Conservation (phyloP, 2,888 invertebrate genomes). For the Leptodirus hochenwartii region DNA sequence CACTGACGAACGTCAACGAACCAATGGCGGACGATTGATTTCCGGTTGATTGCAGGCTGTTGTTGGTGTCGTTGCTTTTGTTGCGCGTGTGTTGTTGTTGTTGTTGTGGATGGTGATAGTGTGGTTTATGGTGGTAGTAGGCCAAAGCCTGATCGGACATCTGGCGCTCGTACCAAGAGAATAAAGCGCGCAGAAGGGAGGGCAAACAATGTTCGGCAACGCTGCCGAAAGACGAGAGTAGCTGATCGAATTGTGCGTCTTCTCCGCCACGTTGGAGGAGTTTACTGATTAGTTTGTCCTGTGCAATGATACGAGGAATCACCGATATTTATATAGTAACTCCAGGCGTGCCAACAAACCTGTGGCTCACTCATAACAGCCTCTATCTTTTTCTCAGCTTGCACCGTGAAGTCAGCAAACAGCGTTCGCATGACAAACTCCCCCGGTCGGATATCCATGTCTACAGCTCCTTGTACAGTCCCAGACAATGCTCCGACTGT, state of each 20-base stretch:
- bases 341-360: no score
- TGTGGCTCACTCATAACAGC: slow-evolving; percentile 80
- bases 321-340: slow-evolving; percentile 1
- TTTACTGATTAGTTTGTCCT: slow-evolving; percentile 92
- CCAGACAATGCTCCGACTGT: no score
- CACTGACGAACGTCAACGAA: no score
- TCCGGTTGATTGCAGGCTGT: no score
- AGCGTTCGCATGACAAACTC: slow-evolving; percentile 92
- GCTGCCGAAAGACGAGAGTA: slow-evolving; percentile 78
- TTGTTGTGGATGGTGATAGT: no score
- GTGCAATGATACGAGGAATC: slow-evolving; percentile 6
- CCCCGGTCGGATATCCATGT: slow-evolving; percentile 65
- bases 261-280: slow-evolving; percentile 90
- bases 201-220: slow-evolving; percentile 97
- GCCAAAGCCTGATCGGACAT: no score
- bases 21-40: no score
- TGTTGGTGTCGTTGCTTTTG: no score
- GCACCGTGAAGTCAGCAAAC: slow-evolving; percentile 86
- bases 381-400: slow-evolving; percentile 88
- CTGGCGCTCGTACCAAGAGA: slow-evolving; percentile 88
- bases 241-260: slow-evolving; percentile 87
- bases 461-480: no score
- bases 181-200: slow-evolving; percentile 75
- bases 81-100: no score
- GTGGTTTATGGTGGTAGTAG: no score